phyloP scores from a whole-genome alignment of 2,888 invertebrate species.

The Rhodophaea formosa region DNA sequence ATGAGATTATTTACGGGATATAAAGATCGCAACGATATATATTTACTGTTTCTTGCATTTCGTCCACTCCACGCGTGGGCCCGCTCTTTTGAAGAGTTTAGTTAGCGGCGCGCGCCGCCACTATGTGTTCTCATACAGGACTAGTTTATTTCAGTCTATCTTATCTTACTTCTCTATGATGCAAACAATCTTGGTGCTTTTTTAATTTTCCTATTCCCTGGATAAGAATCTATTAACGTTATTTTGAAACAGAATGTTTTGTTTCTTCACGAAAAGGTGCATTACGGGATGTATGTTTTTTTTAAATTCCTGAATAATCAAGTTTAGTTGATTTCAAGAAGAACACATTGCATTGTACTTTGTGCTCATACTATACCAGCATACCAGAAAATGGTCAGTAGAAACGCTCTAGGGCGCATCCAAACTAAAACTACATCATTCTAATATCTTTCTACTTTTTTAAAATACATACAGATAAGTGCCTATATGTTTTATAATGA shows the following conservation, averaged over 20 bases:
- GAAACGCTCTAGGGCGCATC: too few relatives aligned
- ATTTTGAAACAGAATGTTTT: background rate
- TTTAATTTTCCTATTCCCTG: background rate
- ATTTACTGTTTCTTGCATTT: conserved; percentile 17
- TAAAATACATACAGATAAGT: too few relatives aligned
- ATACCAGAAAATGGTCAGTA: too few relatives aligned
- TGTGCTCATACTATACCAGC: too few relatives aligned
- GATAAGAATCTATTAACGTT: background rate
- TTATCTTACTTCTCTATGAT: conserved; percentile 31
- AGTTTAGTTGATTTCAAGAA: too few relatives aligned
- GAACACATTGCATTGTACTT: too few relatives aligned
- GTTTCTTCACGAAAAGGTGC: background rate
- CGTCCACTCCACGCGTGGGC: conserved; percentile 24
- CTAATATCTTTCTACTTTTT: too few relatives aligned
- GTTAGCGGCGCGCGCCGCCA: conserved; percentile 16
- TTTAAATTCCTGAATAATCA: too few relatives aligned
- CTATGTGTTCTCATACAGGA: conserved; percentile 50
- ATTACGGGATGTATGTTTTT: too few relatives aligned
- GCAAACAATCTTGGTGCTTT: background rate
- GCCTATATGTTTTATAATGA: too few relatives aligned
- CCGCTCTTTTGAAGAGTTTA: conserved; percentile 55
- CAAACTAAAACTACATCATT: too few relatives aligned
- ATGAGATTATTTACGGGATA: conserved; percentile 19
- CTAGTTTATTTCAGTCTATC: conserved; percentile 34
- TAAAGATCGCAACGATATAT: conserved; percentile 9